Percentiles rank a stretch among this genome's conserved stretches.
Conservation (phyloP, 2,888 invertebrate species). For the Rhopalosiphum nymphaeae region DNA sequence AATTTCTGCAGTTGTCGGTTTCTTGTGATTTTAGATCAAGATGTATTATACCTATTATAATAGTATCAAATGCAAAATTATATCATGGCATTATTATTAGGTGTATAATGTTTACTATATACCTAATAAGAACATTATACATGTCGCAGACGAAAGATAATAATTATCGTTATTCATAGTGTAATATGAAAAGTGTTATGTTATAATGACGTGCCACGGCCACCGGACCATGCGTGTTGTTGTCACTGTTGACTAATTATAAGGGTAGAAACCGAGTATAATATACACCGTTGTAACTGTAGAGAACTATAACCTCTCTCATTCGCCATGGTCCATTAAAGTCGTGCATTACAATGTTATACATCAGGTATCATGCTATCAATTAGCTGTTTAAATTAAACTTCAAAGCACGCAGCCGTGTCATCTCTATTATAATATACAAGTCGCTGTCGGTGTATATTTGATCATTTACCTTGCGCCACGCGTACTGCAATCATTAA, state of each 20-base stretch:
- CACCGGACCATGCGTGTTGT: background rate
- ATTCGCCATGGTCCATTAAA: background rate
- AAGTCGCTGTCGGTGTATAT: background rate
- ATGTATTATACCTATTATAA: background rate
- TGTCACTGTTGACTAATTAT: conserved; percentile 23
- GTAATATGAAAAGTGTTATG: background rate
- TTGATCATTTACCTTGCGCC: background rate
- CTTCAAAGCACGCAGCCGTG: background rate
- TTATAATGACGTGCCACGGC: background rate
- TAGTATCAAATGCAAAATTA: background rate
- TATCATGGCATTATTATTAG: background rate
- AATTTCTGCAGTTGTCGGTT: background rate
- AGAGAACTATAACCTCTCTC: background rate
- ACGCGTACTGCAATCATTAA: background rate
- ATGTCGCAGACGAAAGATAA: background rate
- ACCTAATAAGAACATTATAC: background rate
- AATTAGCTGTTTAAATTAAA: conserved; percentile 11
- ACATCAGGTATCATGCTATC: background rate
- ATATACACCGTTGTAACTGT: background rate
- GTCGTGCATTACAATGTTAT: background rate
- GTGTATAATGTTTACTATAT: background rate
- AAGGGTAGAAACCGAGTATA: background rate
- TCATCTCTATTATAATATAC: background rate
- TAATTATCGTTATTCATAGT: background rate
- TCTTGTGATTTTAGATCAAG: background rate